These are phyloP conservation scores for Octopus sinensis DNA, from an alignment of 1,140 invertebrate genomes.

Conservation along the genomic window DNA sequence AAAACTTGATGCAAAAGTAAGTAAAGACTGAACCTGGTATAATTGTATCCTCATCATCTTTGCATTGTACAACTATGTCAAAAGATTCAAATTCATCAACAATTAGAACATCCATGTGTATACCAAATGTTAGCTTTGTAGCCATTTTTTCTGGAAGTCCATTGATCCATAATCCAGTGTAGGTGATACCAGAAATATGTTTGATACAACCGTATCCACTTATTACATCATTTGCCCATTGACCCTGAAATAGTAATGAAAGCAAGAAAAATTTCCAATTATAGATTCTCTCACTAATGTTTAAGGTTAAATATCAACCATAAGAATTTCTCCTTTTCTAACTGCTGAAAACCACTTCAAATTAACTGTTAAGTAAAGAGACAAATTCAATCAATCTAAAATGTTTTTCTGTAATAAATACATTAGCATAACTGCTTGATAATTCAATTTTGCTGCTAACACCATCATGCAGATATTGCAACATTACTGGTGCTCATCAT, in stretches of 20 bases:
- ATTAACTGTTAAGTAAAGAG: too few species aligned
- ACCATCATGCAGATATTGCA: too few species aligned
- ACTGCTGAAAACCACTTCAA: too few species aligned
- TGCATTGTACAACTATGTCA: conserved; percentile 42
- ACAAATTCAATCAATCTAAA: too few species aligned
- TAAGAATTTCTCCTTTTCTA: too few species aligned
- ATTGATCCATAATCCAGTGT: conserved; percentile 49
- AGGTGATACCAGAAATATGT: conserved; percentile 51
- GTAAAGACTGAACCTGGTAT: conserved; percentile 34
- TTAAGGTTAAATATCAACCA: too few species aligned
- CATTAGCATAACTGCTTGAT: too few species aligned
- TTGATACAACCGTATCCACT: conserved; percentile 48
- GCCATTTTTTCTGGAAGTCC: conserved; percentile 45
- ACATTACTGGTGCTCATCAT: too few species aligned
- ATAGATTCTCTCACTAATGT: neutral
- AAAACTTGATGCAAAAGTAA: neutral
- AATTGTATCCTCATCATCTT: conserved; percentile 41
- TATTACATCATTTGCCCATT: conserved; percentile 50
- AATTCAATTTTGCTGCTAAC: too few species aligned
- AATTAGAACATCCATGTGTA: conserved; percentile 27
- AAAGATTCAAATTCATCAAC: conserved; percentile 47
- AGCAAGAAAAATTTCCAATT: conserved; percentile 9
- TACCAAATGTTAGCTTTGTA: conserved; percentile 44
- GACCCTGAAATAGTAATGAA: conserved; percentile 38
- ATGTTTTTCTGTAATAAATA: too few species aligned